Evolutionary conservation across 2,888 invertebrate species (phyloP).

Genomic region (Leptopterna dolabrata): DNA sequence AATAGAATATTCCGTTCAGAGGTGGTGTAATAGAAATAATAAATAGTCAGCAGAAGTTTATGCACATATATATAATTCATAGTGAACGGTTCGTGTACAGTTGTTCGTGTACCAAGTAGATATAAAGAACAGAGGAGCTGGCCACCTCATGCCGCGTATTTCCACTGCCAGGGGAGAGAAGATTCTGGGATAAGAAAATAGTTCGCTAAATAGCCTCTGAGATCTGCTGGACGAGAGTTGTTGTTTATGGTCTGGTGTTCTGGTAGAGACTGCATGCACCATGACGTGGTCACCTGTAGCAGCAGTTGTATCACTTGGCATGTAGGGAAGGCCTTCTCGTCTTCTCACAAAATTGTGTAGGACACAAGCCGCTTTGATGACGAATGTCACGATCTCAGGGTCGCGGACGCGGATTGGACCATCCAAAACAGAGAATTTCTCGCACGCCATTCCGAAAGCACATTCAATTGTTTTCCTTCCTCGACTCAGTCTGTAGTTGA

Average conservation of each 20-base stretch:
- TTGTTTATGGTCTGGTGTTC: slow-evolving; percentile 30
- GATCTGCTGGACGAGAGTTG: background rate
- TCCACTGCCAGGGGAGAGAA: background rate
- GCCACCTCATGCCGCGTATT: background rate
- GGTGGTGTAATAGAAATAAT: too few species aligned
- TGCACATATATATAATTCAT: too few species aligned
- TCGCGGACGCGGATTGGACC: background rate
- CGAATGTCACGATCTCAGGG: background rate
- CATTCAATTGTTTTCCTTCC: slow-evolving; percentile 3
- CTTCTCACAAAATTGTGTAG: slow-evolving; percentile 33
- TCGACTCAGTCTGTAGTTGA: slow-evolving; percentile 29
- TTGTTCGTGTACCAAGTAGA: background rate
- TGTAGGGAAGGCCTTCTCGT: background rate
- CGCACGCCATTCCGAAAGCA: background rate
- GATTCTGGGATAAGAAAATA: background rate
- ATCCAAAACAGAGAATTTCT: slow-evolving; percentile 43
- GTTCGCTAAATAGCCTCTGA: background rate
- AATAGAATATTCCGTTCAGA: too few species aligned
- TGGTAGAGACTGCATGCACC: background rate
- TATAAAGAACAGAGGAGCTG: background rate
- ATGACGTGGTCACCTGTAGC: background rate
- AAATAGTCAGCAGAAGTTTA: too few species aligned
- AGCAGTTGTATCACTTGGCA: background rate
- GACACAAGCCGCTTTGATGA: background rate
- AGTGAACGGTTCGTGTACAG: too few species aligned